phyloP scores from a whole-genome alignment of 2,113 vertebrate species.

The Lepus timidus region DNA sequence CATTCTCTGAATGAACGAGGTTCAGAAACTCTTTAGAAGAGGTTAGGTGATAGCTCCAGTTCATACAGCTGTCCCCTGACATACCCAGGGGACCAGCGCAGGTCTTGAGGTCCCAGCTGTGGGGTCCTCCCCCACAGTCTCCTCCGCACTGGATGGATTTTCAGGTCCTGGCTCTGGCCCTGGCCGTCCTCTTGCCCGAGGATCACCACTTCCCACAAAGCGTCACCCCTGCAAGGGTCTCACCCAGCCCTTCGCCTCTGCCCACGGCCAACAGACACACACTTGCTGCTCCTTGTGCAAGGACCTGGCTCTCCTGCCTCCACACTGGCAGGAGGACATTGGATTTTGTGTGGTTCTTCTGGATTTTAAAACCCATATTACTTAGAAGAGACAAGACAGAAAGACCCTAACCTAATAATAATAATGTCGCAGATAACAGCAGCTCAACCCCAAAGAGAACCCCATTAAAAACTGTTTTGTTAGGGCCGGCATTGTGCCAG shows the following conservation, averaged over 20 bases:
- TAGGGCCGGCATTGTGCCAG: not conserved
- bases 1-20: too few relatives aligned
- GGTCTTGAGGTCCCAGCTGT: not conserved
- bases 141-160: not conserved
- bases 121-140: not conserved
- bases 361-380: constrained; percentile 16
- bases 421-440: not conserved
- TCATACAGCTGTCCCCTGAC: not conserved
- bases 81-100: not conserved
- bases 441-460: not conserved
- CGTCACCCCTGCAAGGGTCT: not conserved
- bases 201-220: not conserved
- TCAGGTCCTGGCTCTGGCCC: too few relatives aligned
- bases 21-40: not conserved
- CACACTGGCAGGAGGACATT: not conserved
- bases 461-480: not conserved
- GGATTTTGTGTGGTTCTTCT: not conserved
- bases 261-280: not conserved
- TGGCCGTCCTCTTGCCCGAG: not conserved
- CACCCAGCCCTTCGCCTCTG: not conserved
- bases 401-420: not conserved
- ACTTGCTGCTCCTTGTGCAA: not conserved
- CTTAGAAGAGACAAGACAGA: not conserved
- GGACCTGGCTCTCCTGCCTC: not conserved
- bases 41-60: not conserved